These are phyloP conservation scores for Mobula birostris DNA, from an alignment of 2,113 vertebrate genomes.

Conservation along the genomic window DNA sequence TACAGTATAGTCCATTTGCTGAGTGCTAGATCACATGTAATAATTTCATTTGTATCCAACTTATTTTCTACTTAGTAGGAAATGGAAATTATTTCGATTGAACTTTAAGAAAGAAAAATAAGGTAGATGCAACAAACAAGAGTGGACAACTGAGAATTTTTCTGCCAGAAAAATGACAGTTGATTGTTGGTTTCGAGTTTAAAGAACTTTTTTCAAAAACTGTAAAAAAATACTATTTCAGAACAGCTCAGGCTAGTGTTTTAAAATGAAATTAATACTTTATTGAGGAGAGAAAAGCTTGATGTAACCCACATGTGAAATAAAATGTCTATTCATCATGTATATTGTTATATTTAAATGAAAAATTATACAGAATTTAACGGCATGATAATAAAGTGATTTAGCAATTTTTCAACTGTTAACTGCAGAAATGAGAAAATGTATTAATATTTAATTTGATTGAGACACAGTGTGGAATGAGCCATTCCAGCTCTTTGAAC, in stretches of 20 bases:
- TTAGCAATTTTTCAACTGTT: neutral
- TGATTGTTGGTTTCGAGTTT: neutral
- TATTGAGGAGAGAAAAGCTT: neutral
- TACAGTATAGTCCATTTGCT: neutral
- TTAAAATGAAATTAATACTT: neutral
- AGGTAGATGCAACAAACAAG: neutral
- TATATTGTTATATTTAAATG: neutral
- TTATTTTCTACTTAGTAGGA: neutral
- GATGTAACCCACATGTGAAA: neutral
- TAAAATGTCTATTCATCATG: neutral
- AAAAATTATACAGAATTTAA: neutral
- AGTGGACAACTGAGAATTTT: neutral
- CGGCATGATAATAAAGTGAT: neutral
- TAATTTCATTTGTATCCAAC: neutral
- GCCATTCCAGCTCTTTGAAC: too few species aligned
- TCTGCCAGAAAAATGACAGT: neutral
- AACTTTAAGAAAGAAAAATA: neutral
- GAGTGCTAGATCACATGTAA: neutral
- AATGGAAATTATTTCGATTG: neutral
- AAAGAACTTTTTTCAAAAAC: neutral
- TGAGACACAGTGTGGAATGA: too few species aligned
- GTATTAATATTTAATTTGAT: neutral
- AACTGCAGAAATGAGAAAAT: neutral
- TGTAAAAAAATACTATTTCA: neutral
- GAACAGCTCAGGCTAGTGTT: neutral